Conservation (phyloP, 2,888 invertebrate species). For the Habroteleia sp. region DNA sequence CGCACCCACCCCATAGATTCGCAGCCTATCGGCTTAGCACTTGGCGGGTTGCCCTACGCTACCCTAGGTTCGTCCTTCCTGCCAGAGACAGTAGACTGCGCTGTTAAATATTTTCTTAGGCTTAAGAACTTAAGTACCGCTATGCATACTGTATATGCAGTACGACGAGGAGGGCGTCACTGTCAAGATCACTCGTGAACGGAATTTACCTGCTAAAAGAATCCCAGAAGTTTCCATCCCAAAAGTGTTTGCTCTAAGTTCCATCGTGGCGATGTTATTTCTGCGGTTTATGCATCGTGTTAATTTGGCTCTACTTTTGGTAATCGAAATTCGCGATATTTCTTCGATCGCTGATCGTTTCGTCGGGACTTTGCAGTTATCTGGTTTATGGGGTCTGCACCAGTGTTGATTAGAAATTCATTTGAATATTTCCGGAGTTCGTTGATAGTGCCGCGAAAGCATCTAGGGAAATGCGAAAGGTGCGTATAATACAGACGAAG, state of each 20-base stretch:
- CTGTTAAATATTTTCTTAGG: constrained; percentile 74
- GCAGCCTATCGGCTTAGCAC: constrained; percentile 79
- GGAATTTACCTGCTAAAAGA: constrained; percentile 26
- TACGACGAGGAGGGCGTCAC: constrained; percentile 51
- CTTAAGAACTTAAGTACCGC: constrained; percentile 66
- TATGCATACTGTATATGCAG: constrained; percentile 62
- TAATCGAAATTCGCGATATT: constrained; percentile 4
- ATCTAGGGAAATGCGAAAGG: constrained; percentile 67
- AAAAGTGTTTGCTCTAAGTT: constrained; percentile 13
- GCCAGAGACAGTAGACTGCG: constrained; percentile 58
- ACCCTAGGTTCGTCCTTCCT: constrained; percentile 59
- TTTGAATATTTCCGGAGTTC: constrained; percentile 81
- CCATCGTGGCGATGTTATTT: neutral
- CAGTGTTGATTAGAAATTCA: constrained; percentile 82
- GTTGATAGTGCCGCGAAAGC: constrained; percentile 69
- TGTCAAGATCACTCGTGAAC: constrained; percentile 52
- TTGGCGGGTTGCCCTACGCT: constrained; percentile 74
- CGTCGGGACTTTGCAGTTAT: constrained; percentile 47
- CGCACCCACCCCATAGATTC: constrained; percentile 75
- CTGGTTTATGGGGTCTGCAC: constrained; percentile 69
- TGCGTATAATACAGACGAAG: constrained; percentile 61
- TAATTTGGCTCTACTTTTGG: neutral
- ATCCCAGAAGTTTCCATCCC: neutral
- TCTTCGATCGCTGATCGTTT: constrained; percentile 20
- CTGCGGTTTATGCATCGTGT: neutral